Percentiles rank a stretch among this genome's conserved stretches.
phyloP scores from a whole-genome alignment of 2,113 vertebrate species.

The Stigmatopora argus region DNA sequence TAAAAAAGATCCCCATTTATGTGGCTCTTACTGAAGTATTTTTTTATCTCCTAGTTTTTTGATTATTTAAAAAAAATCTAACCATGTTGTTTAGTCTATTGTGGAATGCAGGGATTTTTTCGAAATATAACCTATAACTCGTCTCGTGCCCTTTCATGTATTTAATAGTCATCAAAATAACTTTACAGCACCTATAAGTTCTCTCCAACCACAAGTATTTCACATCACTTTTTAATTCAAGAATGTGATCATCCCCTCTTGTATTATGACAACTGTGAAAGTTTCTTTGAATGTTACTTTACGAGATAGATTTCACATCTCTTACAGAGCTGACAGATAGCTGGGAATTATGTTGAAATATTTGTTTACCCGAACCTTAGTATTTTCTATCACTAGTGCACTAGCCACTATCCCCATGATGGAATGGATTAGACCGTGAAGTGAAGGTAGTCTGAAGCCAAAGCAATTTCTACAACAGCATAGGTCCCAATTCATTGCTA shows the following conservation, averaged over 20 bases:
- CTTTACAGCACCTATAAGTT: no score
- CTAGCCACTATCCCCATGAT: constrained; percentile 31
- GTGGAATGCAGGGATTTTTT: no score
- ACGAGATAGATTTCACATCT: constrained; percentile 24
- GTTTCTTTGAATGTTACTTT: constrained; percentile 2
- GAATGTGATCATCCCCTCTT: no score
- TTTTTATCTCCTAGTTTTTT: no score
- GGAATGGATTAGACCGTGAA: constrained; percentile 5
- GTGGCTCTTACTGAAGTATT: no score
- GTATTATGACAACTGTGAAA: not conserved
- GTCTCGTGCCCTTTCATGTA: no score
- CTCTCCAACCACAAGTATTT: constrained; percentile 3
- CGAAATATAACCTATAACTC: no score
- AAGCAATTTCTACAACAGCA: constrained; percentile 20
- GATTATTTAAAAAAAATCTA: no score
- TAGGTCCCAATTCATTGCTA: not conserved
- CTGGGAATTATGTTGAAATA: constrained; percentile 30
- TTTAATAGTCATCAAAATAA: no score
- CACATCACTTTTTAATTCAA: no score
- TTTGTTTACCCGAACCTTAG: constrained; percentile 29
- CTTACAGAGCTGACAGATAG: constrained; percentile 21
- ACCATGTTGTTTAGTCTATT: no score
- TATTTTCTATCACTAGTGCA: constrained; percentile 23
- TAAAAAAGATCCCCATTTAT: no score
- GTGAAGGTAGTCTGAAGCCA: not conserved